Conservation (phyloP, 2,797 vertebrate species). For the Otus scops region DNA sequence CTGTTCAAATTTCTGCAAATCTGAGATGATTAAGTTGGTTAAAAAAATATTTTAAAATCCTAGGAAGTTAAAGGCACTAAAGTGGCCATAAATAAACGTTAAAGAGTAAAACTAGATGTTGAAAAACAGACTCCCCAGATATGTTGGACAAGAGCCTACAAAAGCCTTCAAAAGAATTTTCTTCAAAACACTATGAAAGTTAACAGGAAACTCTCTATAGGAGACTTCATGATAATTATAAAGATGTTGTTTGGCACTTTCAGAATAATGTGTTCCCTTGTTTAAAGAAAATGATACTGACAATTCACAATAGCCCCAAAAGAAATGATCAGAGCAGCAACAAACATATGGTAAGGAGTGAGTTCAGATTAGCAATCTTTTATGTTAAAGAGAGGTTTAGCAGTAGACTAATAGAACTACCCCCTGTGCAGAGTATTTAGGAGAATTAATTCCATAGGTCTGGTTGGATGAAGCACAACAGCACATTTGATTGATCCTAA, state of each 20-base stretch:
- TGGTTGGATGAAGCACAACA: background rate
- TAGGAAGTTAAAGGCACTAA: background rate
- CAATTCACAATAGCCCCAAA: background rate
- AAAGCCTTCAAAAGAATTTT: slow-evolving; percentile 56
- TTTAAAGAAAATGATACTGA: background rate
- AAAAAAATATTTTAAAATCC: background rate
- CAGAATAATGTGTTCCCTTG: background rate
- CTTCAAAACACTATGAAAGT: slow-evolving; percentile 49
- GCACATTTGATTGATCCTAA: background rate
- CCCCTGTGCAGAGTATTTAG: background rate
- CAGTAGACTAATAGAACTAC: background rate
- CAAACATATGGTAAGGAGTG: background rate
- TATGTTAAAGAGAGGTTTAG: background rate
- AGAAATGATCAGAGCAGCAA: background rate
- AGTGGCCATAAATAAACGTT: background rate
- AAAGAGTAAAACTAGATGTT: slow-evolving; percentile 37
- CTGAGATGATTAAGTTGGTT: background rate
- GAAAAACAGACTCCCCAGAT: slow-evolving; percentile 48
- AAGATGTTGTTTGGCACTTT: slow-evolving; percentile 8
- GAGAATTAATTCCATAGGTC: background rate
- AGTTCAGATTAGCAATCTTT: background rate
- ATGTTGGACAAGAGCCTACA: slow-evolving; percentile 41
- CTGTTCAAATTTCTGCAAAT: background rate
- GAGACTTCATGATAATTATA: slow-evolving; percentile 19
- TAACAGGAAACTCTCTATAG: slow-evolving; percentile 30